Percentiles rank a stretch among this genome's conserved stretches.
Evolutionary conservation across 2,888 invertebrate species (phyloP).

Genomic region (Pollenia labialis): DNA sequence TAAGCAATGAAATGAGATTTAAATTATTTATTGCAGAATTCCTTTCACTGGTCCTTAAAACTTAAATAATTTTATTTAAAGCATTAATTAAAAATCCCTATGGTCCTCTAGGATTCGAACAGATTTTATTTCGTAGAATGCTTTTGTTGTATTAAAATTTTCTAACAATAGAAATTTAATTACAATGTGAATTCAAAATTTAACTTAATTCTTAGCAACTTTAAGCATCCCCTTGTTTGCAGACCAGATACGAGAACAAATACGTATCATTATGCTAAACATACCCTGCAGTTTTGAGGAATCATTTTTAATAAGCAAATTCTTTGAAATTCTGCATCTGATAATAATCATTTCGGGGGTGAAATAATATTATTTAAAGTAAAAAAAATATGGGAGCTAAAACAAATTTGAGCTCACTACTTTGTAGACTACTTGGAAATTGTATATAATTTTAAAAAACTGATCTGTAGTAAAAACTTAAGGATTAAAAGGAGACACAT

Average conservation of each 20-base stretch:
- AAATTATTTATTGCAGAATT: no score
- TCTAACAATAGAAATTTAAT: conserved; percentile 11
- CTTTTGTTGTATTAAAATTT: conserved; percentile 6
- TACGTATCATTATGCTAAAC: not conserved
- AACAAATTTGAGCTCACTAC: no score
- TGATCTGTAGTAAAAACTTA: no score
- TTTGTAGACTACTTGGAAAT: no score
- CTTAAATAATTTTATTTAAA: no score
- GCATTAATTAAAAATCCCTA: not conserved
- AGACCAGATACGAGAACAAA: not conserved
- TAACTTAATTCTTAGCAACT: not conserved
- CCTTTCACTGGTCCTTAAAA: no score
- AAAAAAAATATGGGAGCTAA: no score
- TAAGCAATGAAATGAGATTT: no score
- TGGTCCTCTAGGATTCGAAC: not conserved
- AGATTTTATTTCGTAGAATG: not conserved
- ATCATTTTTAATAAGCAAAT: not conserved
- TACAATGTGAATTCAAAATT: conserved; percentile 14
- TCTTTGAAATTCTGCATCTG: not conserved
- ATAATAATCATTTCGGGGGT: not conserved
- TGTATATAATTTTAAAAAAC: not conserved
- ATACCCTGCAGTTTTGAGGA: not conserved
- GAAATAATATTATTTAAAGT: no score
- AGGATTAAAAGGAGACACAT: no score
- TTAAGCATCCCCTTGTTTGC: not conserved